phyloP scores from a whole-genome alignment of 2,888 invertebrate genomes.

The Atrina japonica region DNA sequence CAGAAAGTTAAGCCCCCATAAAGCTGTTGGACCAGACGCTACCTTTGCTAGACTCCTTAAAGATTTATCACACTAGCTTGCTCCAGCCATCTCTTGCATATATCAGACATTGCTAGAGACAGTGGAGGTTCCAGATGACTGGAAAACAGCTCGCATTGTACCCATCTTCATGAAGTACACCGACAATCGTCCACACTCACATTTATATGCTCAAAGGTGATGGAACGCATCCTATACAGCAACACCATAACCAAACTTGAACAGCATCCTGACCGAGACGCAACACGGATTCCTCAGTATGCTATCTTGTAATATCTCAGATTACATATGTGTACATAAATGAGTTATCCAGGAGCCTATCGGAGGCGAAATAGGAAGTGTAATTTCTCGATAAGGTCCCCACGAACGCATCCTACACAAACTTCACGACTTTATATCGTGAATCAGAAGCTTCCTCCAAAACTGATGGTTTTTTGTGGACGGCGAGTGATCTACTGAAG shows the following conservation, averaged over 20 bases:
- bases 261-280: neutral
- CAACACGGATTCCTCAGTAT: too few relatives aligned
- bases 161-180: neutral
- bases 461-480: too few relatives aligned
- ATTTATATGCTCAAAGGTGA: slow-evolving; percentile 12
- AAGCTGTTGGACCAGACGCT: slow-evolving; percentile 3
- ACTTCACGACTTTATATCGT: too few relatives aligned
- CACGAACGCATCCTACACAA: too few relatives aligned
- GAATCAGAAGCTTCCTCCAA: too few relatives aligned
- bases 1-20: slow-evolving; percentile 10
- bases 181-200: slow-evolving; percentile 4
- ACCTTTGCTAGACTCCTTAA: neutral
- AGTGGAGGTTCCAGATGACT: too few relatives aligned
- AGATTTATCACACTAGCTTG: slow-evolving; percentile 3
- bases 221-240: slow-evolving; percentile 3
- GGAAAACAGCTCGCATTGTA: slow-evolving; percentile 5
- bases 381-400: too few relatives aligned
- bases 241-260: neutral
- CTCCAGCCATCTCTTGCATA: slow-evolving; percentile 6
- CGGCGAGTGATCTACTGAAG: too few relatives aligned
- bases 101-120: neutral
- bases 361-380: too few relatives aligned
- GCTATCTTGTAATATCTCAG: too few relatives aligned
- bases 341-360: too few relatives aligned
- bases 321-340: too few relatives aligned